Evolutionary conservation across 2,113 vertebrate species (phyloP).

Genomic region (Nannospalax galili): DNA sequence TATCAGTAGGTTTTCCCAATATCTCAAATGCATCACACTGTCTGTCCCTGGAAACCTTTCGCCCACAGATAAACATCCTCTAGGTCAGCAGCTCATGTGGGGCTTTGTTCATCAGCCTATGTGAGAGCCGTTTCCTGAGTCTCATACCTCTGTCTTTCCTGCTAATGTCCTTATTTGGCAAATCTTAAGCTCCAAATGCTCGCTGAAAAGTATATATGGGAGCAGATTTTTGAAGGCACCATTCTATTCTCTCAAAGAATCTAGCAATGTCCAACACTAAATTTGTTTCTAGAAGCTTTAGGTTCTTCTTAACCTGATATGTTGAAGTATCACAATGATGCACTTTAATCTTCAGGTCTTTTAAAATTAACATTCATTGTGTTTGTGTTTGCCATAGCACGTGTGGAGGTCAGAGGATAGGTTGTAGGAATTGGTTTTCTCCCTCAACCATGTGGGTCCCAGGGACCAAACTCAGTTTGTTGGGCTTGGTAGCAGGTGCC

Average conservation of each 20-base stretch:
- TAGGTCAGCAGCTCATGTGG: neutral
- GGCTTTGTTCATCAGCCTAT: neutral
- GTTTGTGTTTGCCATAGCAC: neutral
- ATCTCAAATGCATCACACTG: neutral
- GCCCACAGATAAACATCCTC: neutral
- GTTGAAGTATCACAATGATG: neutral
- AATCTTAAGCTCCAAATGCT: neutral
- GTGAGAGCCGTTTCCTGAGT: neutral
- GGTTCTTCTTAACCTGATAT: neutral
- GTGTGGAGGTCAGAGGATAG: neutral
- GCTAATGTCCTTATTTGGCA: neutral
- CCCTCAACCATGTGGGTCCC: neutral
- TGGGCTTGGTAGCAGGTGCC: neutral
- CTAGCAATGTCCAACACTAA: neutral
- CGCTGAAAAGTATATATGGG: neutral
- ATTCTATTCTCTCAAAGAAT: neutral
- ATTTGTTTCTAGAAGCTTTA: neutral
- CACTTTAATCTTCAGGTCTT: neutral
- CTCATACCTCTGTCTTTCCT: neutral
- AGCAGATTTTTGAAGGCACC: neutral
- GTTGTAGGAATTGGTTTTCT: neutral
- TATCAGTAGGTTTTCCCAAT: neutral
- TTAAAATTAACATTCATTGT: too few species aligned
- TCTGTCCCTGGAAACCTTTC: neutral
- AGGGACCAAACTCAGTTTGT: neutral